Conservation (phyloP, 2,797 vertebrate genomes). For the Anniella stebbinsi region DNA sequence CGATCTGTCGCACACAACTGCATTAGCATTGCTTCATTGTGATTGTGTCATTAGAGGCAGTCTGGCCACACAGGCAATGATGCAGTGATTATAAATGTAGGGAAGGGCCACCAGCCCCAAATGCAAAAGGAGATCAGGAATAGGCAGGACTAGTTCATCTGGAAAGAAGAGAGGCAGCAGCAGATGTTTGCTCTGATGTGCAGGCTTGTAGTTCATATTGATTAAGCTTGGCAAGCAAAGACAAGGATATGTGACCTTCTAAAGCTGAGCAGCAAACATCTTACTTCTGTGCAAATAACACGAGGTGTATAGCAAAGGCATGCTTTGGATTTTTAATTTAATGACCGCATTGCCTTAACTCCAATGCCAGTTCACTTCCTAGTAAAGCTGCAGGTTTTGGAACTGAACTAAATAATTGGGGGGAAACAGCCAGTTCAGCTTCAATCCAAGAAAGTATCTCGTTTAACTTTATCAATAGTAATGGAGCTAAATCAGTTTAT, state of each 20-base stretch:
- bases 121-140: conserved; percentile 58
- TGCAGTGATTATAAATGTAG: conserved; percentile 65
- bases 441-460: not conserved
- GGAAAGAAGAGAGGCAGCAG: conserved; percentile 47
- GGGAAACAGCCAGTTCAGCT: not conserved
- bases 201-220: conserved; percentile 68
- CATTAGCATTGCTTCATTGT: conserved; percentile 72
- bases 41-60: conserved; percentile 68
- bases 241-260: conserved; percentile 68
- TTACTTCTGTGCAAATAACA: conserved; percentile 59
- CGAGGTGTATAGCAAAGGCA: conserved; percentile 42
- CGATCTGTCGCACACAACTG: conserved; percentile 69
- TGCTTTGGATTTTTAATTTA: conserved; percentile 29
- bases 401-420: not conserved
- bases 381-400: not conserved
- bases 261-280: conserved; percentile 54
- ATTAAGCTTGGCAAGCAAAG: conserved; percentile 70
- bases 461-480: not conserved
- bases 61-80: conserved; percentile 52
- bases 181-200: conserved; percentile 68
- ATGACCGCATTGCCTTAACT: conserved; percentile 2
- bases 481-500: not conserved
- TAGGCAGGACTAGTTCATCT: conserved; percentile 47
- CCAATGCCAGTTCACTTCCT: not conserved
- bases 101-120: conserved; percentile 53